A percentile compares a stretch with the other conserved stretches of the same genome.
phyloP scores from a whole-genome alignment of 2,797 vertebrate species.

The Sebastes itinus region DNA sequence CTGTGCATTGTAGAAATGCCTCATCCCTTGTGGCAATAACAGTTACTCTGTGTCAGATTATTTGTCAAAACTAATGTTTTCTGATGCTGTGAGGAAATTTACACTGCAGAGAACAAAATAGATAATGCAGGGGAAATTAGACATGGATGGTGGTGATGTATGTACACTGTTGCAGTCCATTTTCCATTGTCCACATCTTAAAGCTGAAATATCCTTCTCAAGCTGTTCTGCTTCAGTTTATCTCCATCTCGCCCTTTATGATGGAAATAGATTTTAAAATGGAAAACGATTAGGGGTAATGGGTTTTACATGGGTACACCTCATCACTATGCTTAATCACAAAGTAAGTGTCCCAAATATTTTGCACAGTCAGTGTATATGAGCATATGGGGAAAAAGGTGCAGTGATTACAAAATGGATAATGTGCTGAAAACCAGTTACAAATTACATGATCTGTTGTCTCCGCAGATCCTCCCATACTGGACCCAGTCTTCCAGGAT shows the following conservation, averaged over 20 bases:
- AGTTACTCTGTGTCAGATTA: slow-evolving; percentile 25
- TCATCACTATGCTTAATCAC: background rate
- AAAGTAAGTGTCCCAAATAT: background rate
- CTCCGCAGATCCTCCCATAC: slow-evolving; percentile 87
- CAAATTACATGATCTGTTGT: background rate
- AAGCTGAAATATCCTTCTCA: background rate
- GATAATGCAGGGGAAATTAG: background rate
- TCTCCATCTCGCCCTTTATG: background rate
- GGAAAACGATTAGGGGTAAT: background rate
- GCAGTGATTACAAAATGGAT: background rate
- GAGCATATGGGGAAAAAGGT: background rate
- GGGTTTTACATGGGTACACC: slow-evolving; percentile 6
- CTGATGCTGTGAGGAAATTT: slow-evolving; percentile 9
- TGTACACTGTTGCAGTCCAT: background rate
- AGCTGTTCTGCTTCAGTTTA: background rate
- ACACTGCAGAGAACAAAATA: background rate
- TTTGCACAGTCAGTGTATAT: background rate
- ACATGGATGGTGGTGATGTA: background rate
- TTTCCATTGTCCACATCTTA: background rate
- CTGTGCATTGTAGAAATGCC: background rate
- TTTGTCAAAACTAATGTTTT: slow-evolving; percentile 34
- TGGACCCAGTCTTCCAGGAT: slow-evolving; percentile 91
- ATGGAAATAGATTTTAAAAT: slow-evolving; percentile 3
- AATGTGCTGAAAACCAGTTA: background rate
- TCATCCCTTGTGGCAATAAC: slow-evolving; percentile 18